Evolutionary conservation across 53 echinoderm and acorn worm genomes (phyloP).

Genomic region (Paracentrotus lividus): DNA sequence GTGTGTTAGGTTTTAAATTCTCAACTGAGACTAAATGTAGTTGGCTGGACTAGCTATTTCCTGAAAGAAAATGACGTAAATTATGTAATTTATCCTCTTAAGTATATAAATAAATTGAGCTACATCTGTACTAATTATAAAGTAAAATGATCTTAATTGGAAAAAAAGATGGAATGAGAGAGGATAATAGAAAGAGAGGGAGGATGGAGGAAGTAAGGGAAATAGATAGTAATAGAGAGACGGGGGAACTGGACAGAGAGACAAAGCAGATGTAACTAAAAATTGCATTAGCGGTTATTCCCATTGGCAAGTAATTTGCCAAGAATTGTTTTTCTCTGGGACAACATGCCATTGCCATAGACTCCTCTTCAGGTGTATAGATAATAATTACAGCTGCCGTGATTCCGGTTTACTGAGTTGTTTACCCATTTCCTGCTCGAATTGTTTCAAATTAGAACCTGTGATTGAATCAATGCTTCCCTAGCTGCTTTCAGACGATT

Average conservation of each 20-base stretch:
- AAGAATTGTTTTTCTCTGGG: slow-evolving; percentile 29
- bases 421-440: slow-evolving; percentile 46
- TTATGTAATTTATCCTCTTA: too few relatives aligned
- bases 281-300: slow-evolving; percentile 52
- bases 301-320: slow-evolving; percentile 39
- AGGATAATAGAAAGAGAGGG: background rate
- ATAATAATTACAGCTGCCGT: slow-evolving; percentile 5
- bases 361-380: slow-evolving; percentile 18
- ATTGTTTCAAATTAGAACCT: slow-evolving; percentile 49
- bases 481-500: background rate
- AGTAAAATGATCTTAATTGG: background rate
- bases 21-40: too few relatives aligned
- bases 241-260: background rate
- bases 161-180: background rate
- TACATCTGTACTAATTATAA: background rate
- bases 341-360: background rate
- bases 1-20: too few relatives aligned
- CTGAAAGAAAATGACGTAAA: too few relatives aligned
- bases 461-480: slow-evolving; percentile 35
- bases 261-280: slow-evolving; percentile 1
- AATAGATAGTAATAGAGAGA: background rate
- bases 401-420: slow-evolving; percentile 19
- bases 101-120: too few relatives aligned
- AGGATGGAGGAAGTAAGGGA: background rate
- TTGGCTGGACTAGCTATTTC: too few relatives aligned